Evolutionary conservation across 2,888 invertebrate species (phyloP).

Genomic region (Aelia acuminata): DNA sequence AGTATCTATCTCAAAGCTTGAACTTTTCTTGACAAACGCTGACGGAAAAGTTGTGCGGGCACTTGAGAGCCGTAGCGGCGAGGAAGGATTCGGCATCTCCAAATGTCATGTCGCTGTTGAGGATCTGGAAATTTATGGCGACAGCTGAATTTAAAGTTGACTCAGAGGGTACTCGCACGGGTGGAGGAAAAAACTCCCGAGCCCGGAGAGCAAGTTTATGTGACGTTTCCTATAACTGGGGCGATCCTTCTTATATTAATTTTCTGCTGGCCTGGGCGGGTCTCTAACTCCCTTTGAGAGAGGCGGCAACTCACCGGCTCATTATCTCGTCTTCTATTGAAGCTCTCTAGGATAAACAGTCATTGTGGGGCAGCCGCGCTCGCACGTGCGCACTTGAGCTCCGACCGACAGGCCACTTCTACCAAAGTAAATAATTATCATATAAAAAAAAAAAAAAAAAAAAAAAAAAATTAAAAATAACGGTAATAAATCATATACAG

Average conservation of each 20-base stretch:
- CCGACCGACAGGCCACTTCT: not conserved
- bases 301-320: not conserved
- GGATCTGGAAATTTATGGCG: constrained; percentile 26
- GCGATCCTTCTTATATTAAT: not conserved
- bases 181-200: not conserved
- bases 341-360: not conserved
- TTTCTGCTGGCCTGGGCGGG: not conserved
- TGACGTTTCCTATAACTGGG: constrained; percentile 37
- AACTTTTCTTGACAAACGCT: not conserved
- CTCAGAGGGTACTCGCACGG: constrained; percentile 3
- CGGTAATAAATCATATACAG: not conserved
- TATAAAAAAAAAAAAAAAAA: not conserved
- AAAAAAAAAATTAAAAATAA: no score
- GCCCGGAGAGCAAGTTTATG: constrained; percentile 7
- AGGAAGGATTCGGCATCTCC: constrained; percentile 10
- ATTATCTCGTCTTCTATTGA: constrained; percentile 5
- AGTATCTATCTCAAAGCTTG: not conserved
- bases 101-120: constrained; percentile 17
- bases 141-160: constrained; percentile 42
- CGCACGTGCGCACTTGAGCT: constrained; percentile 8
- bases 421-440: not conserved
- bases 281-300: constrained; percentile 16
- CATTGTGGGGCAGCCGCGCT: not conserved
- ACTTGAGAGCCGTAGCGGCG: not conserved
- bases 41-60: not conserved